Conservation (phyloP, 1,140 invertebrate species). For the Andrena cerasifolii region DNA sequence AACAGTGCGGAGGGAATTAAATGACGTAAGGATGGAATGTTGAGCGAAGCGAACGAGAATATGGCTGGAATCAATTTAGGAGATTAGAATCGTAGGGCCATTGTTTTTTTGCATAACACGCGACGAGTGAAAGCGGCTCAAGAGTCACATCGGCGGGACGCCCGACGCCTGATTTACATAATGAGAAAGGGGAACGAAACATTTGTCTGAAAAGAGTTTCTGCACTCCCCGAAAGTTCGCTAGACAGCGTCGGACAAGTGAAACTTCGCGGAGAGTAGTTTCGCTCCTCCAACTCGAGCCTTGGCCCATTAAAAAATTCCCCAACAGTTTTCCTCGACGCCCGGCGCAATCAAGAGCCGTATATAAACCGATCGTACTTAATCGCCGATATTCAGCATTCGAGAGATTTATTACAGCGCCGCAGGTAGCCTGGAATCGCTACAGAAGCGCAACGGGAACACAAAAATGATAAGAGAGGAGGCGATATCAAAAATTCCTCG, state of each 20-base stretch:
- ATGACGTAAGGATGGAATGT: no score
- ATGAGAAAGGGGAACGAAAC: background rate
- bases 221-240: background rate
- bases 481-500: conserved; percentile 28
- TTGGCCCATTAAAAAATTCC: background rate
- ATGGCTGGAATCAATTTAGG: no score
- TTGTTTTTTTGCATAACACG: no score
- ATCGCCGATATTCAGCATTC: no score
- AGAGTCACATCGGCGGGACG: background rate
- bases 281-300: background rate
- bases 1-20: no score
- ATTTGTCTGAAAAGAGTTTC: background rate
- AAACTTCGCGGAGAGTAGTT: background rate
- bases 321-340: background rate
- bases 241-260: background rate
- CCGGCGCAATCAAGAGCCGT: no score
- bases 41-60: no score
- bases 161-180: background rate
- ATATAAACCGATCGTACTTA: no score
- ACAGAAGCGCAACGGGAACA: background rate
- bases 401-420: no score
- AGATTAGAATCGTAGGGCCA: no score
- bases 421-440: background rate
- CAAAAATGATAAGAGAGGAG: background rate
- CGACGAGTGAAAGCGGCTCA: no score